Conservation (phyloP, 2,888 invertebrate species). For the Drosophila putrida region DNA sequence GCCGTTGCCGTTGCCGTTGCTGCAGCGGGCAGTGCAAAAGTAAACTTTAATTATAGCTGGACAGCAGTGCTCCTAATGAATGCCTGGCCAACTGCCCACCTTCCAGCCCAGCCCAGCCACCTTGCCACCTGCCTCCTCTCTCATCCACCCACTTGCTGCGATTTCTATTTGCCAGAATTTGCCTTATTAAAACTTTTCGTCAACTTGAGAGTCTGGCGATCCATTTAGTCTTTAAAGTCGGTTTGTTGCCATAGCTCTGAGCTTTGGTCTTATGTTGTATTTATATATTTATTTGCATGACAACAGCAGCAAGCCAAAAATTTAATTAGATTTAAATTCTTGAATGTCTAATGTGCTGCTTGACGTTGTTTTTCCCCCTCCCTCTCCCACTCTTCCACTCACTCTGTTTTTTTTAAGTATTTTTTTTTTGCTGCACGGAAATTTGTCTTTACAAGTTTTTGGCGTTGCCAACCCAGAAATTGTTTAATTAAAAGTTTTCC, state of each 20-base stretch:
- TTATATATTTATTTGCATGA: constrained; percentile 71
- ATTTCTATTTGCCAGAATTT: constrained; percentile 63
- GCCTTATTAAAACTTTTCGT: constrained; percentile 81
- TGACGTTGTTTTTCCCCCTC: constrained; percentile 17
- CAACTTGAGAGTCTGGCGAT: constrained; percentile 65
- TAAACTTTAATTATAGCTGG: constrained; percentile 79
- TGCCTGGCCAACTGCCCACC: constrained; percentile 22
- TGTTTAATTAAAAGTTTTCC: constrained; percentile 80
- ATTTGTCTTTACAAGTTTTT: constrained; percentile 76
- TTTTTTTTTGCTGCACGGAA: constrained; percentile 49
- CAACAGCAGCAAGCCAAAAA: constrained; percentile 70
- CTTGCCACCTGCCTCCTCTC: not conserved
- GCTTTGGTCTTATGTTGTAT: constrained; percentile 32
- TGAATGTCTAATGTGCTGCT: constrained; percentile 73
- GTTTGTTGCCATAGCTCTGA: constrained; percentile 66
- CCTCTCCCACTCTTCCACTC: not conserved
- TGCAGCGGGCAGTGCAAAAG: constrained; percentile 74
- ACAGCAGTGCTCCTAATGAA: constrained; percentile 71
- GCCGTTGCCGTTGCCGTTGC: constrained; percentile 25
- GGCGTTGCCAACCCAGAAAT: constrained; percentile 72
- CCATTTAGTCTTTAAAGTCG: constrained; percentile 67
- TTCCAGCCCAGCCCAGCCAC: not conserved
- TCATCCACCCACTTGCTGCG: constrained; percentile 39
- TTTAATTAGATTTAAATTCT: constrained; percentile 83
- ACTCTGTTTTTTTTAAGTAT: constrained; percentile 26